Percentiles rank a stretch among this genome's conserved stretches.
phyloP scores from a whole-genome alignment of 37 sponge, comb jelly and placozoan genomes.

The Bolinopsis microptera region DNA sequence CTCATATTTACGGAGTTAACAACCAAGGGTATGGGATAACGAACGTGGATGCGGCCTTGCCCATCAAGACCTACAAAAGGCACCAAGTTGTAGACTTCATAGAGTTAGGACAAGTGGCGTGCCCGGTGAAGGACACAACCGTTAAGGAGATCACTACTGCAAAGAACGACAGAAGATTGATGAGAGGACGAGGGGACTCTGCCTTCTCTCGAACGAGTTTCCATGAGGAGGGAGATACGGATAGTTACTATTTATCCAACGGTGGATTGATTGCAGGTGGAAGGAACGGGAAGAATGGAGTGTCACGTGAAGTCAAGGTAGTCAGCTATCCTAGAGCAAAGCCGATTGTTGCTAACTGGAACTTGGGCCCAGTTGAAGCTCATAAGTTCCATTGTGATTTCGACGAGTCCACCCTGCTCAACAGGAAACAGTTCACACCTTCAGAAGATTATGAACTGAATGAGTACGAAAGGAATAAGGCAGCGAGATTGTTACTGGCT shows the following conservation, averaged over 20 bases:
- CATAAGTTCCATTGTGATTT: not conserved
- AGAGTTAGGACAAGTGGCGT: not conserved
- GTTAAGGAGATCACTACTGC: not conserved
- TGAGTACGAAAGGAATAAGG: constrained; percentile 52
- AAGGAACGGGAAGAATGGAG: not conserved
- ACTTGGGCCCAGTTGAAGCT: not conserved
- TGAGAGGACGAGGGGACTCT: not conserved
- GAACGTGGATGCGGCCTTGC: not conserved
- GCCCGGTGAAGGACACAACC: not conserved
- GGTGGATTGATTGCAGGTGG: not conserved
- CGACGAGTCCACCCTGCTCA: not conserved
- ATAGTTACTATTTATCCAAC: not conserved
- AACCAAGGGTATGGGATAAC: constrained; percentile 1
- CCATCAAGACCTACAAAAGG: not conserved
- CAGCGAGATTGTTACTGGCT: constrained; percentile 1
- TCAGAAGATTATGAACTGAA: not conserved
- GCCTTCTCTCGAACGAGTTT: not conserved
- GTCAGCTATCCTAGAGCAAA: not conserved
- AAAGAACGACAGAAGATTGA: not conserved
- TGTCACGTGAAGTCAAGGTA: not conserved
- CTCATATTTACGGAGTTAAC: not conserved
- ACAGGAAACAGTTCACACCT: not conserved
- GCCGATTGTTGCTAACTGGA: constrained; percentile 22
- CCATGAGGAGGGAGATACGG: not conserved
- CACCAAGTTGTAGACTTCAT: not conserved